Conservation (phyloP, 2,797 vertebrate genomes). For the Botia kubotai region DNA sequence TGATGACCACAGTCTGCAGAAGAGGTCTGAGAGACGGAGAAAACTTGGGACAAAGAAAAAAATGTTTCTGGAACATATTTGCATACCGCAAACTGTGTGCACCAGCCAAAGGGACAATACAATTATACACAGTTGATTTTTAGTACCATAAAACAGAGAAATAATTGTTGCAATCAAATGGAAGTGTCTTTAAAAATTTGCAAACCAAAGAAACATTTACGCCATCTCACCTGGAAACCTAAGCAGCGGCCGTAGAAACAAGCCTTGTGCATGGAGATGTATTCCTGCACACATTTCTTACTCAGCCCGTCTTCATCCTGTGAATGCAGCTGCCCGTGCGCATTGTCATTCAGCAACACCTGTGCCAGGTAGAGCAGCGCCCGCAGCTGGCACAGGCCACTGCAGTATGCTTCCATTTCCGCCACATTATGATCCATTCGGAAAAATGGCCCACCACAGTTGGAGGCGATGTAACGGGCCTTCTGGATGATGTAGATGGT, state of each 20-base stretch:
- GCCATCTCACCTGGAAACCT: constrained; percentile 85
- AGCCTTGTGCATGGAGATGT: constrained; percentile 88
- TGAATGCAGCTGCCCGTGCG: constrained; percentile 78
- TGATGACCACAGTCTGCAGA: constrained; percentile 80
- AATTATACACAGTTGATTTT: not conserved
- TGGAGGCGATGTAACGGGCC: constrained; percentile 82
- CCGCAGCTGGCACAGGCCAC: constrained; percentile 85
- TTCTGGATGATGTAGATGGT: constrained; percentile 85
- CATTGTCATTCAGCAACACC: constrained; percentile 79
- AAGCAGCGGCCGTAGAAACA: constrained; percentile 92
- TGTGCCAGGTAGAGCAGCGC: constrained; percentile 86
- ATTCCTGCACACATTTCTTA: constrained; percentile 82
- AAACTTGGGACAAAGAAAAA: constrained; percentile 67
- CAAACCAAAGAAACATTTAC: not conserved
- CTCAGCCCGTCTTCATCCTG: constrained; percentile 76
- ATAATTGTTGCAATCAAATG: too few relatives aligned
- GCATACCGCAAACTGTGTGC: not conserved
- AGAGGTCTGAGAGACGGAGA: constrained; percentile 78
- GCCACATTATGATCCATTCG: constrained; percentile 83
- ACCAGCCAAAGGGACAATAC: not conserved
- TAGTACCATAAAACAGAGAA: not conserved
- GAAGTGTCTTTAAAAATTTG: not conserved
- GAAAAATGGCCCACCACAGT: constrained; percentile 84
- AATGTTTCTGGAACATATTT: constrained; percentile 9
- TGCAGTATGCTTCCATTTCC: constrained; percentile 87